Evolutionary conservation across 2,113 vertebrate species (phyloP), one percentile per base, ranked within the genome.

Genomic region (Illadopsis cleaveri): DNA sequence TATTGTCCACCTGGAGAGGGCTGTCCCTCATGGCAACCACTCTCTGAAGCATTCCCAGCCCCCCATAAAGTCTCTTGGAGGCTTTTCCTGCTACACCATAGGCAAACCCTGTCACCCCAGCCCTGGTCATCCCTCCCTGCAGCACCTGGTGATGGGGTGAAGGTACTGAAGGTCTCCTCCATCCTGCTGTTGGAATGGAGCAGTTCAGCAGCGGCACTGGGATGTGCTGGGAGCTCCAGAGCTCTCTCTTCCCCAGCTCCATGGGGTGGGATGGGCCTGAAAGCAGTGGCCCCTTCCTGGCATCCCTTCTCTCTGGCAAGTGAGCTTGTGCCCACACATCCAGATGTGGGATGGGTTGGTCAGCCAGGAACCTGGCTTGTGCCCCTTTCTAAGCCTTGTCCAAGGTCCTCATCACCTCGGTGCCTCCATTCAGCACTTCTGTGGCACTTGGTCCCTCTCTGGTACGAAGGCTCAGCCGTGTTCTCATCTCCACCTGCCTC

Each of bases 401-500:
- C n/a, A 8, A 57, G 44, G 37, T 64, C 11, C 37, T 78, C 1
- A 0, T 60, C 70, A 8, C 50, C 38, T 79, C 1, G 0, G 13
- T 24, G 35, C 4, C 1, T 82, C 69, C 33, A 0, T 25, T 23
- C 61, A 76, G 57, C 57, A 22, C 18, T 3, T 70, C 38, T 0
- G 0, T 53, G 58, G 37, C 40, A 18, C 60, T 71, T 56, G 51
- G 42, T 33, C 27, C 28, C 31, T 75, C 30, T 78, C 62, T 1
- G 2, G 27, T 4, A 1, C 0, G 0, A 60, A 45, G 44, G 19
- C 53, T 44, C 22, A 17, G 27, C 44, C 0, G 0, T 4, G 7
- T 56, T 42, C 61, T 37, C 50, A 3, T n/a, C 57, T 85, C 66
- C 40, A 65, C 35, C 48, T 15, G 11, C 50, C 66, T 69, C 38